These are phyloP conservation scores for Acleris sparsana DNA, from an alignment of 2,888 invertebrate genomes.

Conservation along the genomic window DNA sequence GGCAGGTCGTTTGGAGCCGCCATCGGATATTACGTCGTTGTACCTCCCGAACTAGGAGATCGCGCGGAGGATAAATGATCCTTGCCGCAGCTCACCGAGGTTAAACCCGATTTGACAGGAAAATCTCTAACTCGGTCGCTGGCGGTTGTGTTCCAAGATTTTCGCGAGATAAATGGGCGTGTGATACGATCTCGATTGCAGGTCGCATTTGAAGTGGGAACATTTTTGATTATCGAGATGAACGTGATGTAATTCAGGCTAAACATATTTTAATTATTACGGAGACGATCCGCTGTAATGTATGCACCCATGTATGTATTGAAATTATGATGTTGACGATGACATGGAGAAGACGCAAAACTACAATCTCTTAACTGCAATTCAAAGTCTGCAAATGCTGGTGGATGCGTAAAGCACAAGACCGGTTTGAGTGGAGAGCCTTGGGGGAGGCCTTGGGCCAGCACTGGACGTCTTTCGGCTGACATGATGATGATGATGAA, in stretches of 20 bases:
- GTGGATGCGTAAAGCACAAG: no score
- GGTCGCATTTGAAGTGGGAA: constrained; percentile 6
- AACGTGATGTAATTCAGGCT: neutral
- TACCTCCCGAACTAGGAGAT: constrained; percentile 30
- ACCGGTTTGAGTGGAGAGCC: no score
- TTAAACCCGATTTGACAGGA: constrained; percentile 45
- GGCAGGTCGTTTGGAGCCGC: constrained; percentile 57
- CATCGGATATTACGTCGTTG: constrained; percentile 62
- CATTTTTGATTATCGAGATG: constrained; percentile 3
- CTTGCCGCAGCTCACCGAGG: constrained; percentile 44
- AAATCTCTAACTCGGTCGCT: constrained; percentile 42
- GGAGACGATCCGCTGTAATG: no score
- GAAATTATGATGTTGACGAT: no score
- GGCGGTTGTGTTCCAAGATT: constrained; percentile 25
- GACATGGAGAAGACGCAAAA: no score
- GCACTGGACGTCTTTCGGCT: no score
- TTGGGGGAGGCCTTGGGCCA: no score
- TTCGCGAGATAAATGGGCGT: constrained; percentile 26
- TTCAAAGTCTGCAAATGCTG: no score
- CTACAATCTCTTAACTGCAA: no score
- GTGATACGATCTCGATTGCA: constrained; percentile 17
- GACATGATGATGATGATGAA: no score
- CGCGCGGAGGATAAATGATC: constrained; percentile 48
- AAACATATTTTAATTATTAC: neutral
- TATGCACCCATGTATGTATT: no score